These are phyloP conservation scores for Pseudomyrmex flavicornis DNA, from an alignment of 1,140 invertebrate species.

Conservation along the genomic window DNA sequence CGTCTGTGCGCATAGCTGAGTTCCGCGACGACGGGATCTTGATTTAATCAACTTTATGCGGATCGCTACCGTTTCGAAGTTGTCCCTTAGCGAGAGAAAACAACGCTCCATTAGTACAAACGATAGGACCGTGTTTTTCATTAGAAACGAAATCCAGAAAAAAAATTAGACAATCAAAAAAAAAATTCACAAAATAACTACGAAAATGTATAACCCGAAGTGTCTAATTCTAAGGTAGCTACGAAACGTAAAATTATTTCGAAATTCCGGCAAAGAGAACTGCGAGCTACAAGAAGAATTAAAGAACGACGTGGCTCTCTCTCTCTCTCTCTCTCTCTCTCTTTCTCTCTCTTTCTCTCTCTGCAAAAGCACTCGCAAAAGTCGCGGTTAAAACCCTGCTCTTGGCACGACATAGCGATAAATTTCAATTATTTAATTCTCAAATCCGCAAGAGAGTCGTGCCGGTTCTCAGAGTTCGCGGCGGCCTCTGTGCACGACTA, in stretches of 20 bases:
- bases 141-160: conserved; percentile 41
- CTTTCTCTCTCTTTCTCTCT: no score
- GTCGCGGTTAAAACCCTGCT: conserved; percentile 64
- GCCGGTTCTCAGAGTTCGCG: neutral
- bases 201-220: no score
- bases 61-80: conserved; percentile 56
- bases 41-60: conserved; percentile 72
- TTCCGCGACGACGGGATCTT: conserved; percentile 42
- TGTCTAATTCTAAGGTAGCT: conserved; percentile 53
- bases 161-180: conserved; percentile 34
- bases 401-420: conserved; percentile 58
- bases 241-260: neutral
- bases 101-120: conserved; percentile 44
- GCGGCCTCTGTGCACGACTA: no score
- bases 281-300: conserved; percentile 27
- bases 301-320: conserved; percentile 16
- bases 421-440: conserved; percentile 78
- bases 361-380: conserved; percentile 1
- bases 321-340: no score
- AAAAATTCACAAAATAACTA: no score
- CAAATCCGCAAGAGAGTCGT: neutral
- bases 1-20: conserved; percentile 41
- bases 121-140: conserved; percentile 11
- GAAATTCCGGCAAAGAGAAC: conserved; percentile 37
- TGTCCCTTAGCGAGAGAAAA: conserved; percentile 63